phyloP scores from a whole-genome alignment of 2,113 vertebrate species.

The Platanista minor region DNA sequence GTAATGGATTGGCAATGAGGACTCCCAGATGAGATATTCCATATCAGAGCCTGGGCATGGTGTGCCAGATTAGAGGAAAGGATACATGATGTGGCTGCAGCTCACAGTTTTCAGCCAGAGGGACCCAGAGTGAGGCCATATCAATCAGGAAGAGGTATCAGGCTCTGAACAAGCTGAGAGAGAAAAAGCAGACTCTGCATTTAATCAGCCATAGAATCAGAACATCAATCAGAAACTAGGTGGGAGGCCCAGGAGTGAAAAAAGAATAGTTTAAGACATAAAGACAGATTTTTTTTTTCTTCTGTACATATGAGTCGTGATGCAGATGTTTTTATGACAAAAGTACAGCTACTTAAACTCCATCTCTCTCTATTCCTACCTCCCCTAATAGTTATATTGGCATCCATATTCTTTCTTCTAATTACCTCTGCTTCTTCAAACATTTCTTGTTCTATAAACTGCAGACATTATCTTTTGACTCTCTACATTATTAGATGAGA shows the following conservation, averaged over 20 bases:
- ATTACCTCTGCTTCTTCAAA: background rate
- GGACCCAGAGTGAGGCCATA: background rate
- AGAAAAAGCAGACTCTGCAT: background rate
- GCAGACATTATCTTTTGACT: background rate
- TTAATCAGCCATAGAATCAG: background rate
- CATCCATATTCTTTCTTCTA: background rate
- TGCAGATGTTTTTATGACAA: background rate
- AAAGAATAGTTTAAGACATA: background rate
- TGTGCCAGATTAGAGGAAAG: background rate
- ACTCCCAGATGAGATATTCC: background rate
- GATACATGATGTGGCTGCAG: background rate
- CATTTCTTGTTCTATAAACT: background rate
- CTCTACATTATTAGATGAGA: background rate
- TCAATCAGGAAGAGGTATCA: background rate
- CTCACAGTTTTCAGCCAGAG: background rate
- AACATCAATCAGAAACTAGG: background rate
- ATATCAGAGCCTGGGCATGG: background rate
- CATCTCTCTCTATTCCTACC: background rate
- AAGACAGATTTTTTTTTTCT: background rate
- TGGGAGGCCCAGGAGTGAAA: background rate
- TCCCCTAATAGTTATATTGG: background rate
- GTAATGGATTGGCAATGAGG: too few relatives aligned
- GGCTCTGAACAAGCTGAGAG: background rate
- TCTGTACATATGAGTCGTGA: background rate
- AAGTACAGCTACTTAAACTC: background rate